Evolutionary conservation across 2,797 vertebrate genomes (phyloP).

Genomic region (Sciurus vulgaris): DNA sequence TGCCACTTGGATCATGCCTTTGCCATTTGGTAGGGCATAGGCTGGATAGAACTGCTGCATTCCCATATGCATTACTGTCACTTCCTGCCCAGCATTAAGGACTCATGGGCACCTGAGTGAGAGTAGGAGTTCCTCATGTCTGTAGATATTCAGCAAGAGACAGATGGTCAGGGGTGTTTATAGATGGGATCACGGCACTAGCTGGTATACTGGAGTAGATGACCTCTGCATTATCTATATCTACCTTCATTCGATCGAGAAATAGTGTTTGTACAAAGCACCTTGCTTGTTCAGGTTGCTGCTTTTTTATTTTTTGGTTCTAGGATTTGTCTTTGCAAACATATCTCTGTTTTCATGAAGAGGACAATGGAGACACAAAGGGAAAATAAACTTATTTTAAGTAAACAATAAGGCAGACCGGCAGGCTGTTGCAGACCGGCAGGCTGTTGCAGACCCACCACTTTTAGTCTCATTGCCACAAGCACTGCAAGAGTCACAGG

Average conservation of each 20-base stretch:
- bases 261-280: not conserved
- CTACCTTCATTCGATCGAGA: slow-evolving; percentile 11
- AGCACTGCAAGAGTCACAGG: not conserved
- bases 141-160: not conserved
- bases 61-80: not conserved
- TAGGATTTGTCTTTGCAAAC: not conserved
- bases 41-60: too few species aligned
- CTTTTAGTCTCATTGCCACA: slow-evolving; percentile 19
- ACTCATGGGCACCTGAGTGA: not conserved
- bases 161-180: not conserved
- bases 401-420: not conserved
- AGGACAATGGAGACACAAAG: not conserved
- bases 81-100: not conserved
- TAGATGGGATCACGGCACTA: not conserved
- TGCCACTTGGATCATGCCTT: not conserved
- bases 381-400: not conserved
- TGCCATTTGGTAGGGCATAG: too few species aligned
- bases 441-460: not conserved
- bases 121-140: not conserved
- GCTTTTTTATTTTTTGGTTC: not conserved
- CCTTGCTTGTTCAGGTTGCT: not conserved
- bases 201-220: not conserved
- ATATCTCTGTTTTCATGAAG: not conserved
- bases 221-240: not conserved
- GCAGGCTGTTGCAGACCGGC: not conserved